A percentile compares a stretch with the other conserved stretches of the same genome.
Conservation (phyloP, 2,888 invertebrate species). For the Stramonita haemastoma region DNA sequence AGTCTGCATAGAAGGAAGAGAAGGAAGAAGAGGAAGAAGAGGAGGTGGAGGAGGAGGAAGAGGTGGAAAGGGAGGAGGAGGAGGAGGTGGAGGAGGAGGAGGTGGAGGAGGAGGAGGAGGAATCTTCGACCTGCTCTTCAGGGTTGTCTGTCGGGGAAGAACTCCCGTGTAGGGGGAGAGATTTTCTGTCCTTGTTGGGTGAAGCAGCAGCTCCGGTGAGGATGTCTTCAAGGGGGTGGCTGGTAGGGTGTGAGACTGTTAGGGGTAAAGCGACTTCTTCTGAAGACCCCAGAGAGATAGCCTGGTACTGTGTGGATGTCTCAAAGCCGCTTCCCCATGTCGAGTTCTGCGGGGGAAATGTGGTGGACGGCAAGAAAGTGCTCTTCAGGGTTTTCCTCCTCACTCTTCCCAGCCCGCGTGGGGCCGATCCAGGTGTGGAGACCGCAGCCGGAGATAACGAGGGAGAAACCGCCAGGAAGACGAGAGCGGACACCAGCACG, state of each 20-base stretch:
- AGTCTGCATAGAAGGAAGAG: neutral
- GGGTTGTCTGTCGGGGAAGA: neutral
- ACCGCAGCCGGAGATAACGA: conserved; percentile 11
- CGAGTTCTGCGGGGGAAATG: neutral
- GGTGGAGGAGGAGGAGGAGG: no score
- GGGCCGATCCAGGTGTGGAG: neutral
- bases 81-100: neutral
- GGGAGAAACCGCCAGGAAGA: neutral
- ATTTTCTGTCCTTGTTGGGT: neutral
- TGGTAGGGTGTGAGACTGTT: no score
- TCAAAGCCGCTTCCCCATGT: neutral
- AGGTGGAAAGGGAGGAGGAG: no score
- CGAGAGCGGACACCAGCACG: neutral
- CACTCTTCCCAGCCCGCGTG: neutral
- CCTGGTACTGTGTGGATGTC: no score
- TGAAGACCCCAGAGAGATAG: no score
- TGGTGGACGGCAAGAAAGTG: neutral
- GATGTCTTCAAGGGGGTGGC: no score
- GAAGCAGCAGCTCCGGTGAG: no score
- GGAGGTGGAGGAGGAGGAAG: no score
- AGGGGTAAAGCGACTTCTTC: no score
- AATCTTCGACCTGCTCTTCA: neutral
- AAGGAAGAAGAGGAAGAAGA: neutral
- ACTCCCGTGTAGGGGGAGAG: neutral
- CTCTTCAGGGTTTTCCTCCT: neutral